A percentile compares a stretch with the other conserved stretches of the same genome.
Conservation (phyloP, 2,797 vertebrate species). For the Pangasius sanitwongsei region DNA sequence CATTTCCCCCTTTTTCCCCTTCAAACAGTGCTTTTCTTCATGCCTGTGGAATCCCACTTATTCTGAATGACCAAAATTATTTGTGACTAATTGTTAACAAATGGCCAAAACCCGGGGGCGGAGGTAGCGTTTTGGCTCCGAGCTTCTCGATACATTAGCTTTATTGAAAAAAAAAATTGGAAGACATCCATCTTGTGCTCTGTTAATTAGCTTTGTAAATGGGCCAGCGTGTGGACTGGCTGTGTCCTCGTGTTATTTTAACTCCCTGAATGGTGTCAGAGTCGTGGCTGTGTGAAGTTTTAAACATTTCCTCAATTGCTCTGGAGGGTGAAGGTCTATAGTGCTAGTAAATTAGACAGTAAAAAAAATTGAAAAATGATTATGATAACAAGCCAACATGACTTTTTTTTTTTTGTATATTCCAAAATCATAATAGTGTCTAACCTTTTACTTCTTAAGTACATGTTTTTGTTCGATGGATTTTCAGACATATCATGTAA, state of each 20-base stretch:
- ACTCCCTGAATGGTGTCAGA: conserved; percentile 34
- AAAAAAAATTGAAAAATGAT: not conserved
- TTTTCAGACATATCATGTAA: too few relatives aligned
- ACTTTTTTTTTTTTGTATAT: not conserved
- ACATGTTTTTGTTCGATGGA: not conserved
- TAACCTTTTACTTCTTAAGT: not conserved
- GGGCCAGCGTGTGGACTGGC: conserved; percentile 40
- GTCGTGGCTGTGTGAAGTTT: conserved; percentile 23
- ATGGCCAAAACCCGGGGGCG: conserved; percentile 27
- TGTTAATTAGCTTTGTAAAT: conserved; percentile 50
- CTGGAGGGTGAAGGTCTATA: not conserved
- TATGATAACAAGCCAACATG: not conserved
- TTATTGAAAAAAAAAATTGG: conserved; percentile 41
- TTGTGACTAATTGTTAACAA: conserved; percentile 54
- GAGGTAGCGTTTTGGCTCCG: conserved; percentile 23
- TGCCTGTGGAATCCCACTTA: conserved; percentile 44
- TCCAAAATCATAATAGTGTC: not conserved
- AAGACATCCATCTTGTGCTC: conserved; percentile 35
- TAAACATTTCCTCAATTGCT: conserved; percentile 13
- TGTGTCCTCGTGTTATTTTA: conserved; percentile 36
- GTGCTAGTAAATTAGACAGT: conserved; percentile 11
- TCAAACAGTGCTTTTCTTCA: conserved; percentile 47
- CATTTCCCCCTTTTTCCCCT: conserved; percentile 18
- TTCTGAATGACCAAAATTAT: conserved; percentile 44
- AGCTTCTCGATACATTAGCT: conserved; percentile 42